Base-by-base conservation (phyloP, 1,140 invertebrate species). In the Aphaenogaster rudis region DNA sequence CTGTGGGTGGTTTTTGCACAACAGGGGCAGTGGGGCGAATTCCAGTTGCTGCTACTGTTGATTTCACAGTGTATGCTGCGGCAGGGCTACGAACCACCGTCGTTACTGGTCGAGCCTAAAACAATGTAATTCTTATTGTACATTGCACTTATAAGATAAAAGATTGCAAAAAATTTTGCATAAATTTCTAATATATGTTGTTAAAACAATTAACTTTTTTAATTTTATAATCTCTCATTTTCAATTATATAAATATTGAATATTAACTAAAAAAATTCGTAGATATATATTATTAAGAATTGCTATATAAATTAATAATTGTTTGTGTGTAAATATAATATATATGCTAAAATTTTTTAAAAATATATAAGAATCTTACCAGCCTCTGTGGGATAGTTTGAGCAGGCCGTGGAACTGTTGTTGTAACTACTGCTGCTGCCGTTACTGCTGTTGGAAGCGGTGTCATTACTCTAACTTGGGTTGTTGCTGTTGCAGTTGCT, bases 381-480 rank as follows among this genome's bases (percentile, higher is more conserved):
- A 96, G 89, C 82, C 96, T 94, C 77, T 96, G 95, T 89, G 95
- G 95, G 54, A 96, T 91, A 48, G 95, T 88, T 88, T 94, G 94
- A 13, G 93, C 84, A 77, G 96, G 95, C 57, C 95, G 94, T 78
- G 95, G 94, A 21, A 94, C 90, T 59, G 92, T 88, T 11, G 93
- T 92, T 67, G 94, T 92, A n/a, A 95, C 93, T 11, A 95, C 93
- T 61, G 93, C 91, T n/a, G 92, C 92, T 7, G 67, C 52, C 3
- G 69, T 61, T 9, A 48, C 69, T 15, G 95, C 93, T 17, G 96
- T 93, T 63, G 93, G 93, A 33, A 93, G 93, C 50, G 96, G 96
- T 85, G 96, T 94, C 93, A 97, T 96, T 87, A 97, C 95, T 89
- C 96, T 93, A 80, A 97, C 96, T 93, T 96, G 96, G 59, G 96